These are phyloP conservation scores for Montipora cactus DNA, from an alignment of 64 coral and sea anemone genomes.

Conservation along the genomic window DNA sequence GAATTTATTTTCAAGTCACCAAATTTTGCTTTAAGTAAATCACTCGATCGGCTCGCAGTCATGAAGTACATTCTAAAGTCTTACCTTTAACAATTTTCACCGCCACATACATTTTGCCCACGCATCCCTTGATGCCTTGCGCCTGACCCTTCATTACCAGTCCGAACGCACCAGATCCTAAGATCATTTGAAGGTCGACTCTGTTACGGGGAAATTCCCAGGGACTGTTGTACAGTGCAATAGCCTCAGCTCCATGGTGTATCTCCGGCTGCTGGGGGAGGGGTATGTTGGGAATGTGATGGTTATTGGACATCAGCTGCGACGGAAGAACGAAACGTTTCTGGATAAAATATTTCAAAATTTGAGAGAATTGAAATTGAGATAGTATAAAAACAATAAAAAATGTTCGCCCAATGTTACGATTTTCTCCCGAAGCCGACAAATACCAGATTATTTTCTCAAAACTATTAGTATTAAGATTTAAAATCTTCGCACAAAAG, in stretches of 20 bases:
- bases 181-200: constrained; percentile 71
- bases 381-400: not conserved
- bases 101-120: constrained; percentile 90
- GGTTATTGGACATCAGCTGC: constrained; percentile 2
- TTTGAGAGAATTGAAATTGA: not conserved
- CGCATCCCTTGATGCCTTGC: constrained; percentile 95
- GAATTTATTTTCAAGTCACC: no score
- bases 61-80: not conserved
- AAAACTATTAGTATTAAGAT: no score
- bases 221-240: constrained; percentile 79
- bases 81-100: constrained; percentile 98
- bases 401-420: not conserved
- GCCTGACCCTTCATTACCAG: constrained; percentile 99
- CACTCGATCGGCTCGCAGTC: no score
- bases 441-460: no score
- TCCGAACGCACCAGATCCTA: constrained; percentile 97
- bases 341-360: not conserved
- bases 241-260: constrained; percentile 24
- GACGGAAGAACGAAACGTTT: constrained; percentile 22
- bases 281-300: constrained; percentile 22
- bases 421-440: no score
- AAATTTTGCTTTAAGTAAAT: no score
- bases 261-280: constrained; percentile 52
- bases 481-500: no score
- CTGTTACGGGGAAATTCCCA: constrained; percentile 98